A percentile compares a stretch with the other conserved stretches of the same genome.
Conservation (phyloP, 2,113 vertebrate species). For the Pachypanchax playfairii region DNA sequence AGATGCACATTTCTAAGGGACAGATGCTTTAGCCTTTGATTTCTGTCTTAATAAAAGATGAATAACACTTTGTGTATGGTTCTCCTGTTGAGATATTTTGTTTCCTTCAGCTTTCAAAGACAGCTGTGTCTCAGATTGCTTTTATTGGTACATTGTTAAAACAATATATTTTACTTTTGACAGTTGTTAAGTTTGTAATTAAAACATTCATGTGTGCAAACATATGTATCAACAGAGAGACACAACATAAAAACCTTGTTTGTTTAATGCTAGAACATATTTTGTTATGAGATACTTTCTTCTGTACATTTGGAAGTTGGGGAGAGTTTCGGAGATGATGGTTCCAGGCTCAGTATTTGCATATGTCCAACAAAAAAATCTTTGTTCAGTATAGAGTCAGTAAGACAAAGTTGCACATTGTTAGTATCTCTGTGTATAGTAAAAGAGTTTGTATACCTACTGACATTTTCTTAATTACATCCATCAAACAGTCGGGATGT, state of each 20-base stretch:
- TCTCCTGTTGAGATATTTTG: slow-evolving; percentile 1
- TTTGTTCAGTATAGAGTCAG: slow-evolving; percentile 55
- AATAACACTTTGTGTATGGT: neutral
- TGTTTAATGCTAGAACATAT: no score
- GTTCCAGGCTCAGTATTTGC: slow-evolving; percentile 55
- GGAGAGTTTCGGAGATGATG: slow-evolving; percentile 59
- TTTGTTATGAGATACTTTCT: no score
- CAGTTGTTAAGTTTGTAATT: neutral
- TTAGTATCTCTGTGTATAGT: slow-evolving; percentile 34
- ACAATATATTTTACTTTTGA: neutral
- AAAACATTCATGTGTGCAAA: no score
- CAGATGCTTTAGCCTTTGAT: slow-evolving; percentile 1
- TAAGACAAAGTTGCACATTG: slow-evolving; percentile 67
- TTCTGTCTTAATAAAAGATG: slow-evolving; percentile 23
- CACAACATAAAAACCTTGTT: no score
- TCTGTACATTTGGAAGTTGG: slow-evolving; percentile 15
- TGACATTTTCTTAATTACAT: slow-evolving; percentile 37
- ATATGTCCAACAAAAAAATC: slow-evolving; percentile 47
- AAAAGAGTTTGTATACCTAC: slow-evolving; percentile 28
- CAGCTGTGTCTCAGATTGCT: neutral
- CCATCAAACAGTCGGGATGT: slow-evolving; percentile 9
- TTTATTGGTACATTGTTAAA: neutral
- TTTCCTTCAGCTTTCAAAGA: slow-evolving; percentile 3
- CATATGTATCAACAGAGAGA: no score
- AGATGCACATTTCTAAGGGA: slow-evolving; percentile 31